phyloP scores from a whole-genome alignment of 2,797 vertebrate species.

The Paramormyrops hopkinsi region DNA sequence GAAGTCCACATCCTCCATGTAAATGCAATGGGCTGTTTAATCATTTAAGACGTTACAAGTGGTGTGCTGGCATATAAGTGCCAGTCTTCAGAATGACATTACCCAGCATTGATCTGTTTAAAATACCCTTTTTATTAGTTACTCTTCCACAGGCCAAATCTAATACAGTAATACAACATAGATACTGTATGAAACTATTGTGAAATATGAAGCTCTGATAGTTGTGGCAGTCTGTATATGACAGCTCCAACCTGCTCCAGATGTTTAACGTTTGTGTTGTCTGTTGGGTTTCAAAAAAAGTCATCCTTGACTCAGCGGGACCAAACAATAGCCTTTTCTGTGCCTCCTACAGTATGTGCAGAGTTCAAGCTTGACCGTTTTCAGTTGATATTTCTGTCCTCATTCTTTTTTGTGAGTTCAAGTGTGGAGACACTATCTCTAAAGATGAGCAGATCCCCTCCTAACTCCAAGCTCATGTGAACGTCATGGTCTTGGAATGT shows the following conservation, averaged over 20 bases:
- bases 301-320: neutral
- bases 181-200: neutral
- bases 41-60: neutral
- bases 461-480: neutral
- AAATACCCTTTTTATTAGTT: neutral
- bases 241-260: neutral
- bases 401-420: neutral
- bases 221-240: neutral
- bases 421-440: neutral
- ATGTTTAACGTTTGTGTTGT: neutral
- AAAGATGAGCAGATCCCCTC: neutral
- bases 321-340: neutral
- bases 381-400: neutral
- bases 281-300: neutral
- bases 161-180: neutral
- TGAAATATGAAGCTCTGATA: neutral
- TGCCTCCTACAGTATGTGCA: neutral
- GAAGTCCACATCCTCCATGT: slow-evolving; percentile 7
- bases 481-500: neutral
- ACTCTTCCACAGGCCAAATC: neutral
- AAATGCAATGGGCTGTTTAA: neutral
- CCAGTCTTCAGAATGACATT: neutral
- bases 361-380: neutral
- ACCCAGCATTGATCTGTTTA: neutral
- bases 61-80: neutral